Evolutionary conservation across 2,113 vertebrate species (phyloP).

Genomic region (Protobothrops flavoviridis): DNA sequence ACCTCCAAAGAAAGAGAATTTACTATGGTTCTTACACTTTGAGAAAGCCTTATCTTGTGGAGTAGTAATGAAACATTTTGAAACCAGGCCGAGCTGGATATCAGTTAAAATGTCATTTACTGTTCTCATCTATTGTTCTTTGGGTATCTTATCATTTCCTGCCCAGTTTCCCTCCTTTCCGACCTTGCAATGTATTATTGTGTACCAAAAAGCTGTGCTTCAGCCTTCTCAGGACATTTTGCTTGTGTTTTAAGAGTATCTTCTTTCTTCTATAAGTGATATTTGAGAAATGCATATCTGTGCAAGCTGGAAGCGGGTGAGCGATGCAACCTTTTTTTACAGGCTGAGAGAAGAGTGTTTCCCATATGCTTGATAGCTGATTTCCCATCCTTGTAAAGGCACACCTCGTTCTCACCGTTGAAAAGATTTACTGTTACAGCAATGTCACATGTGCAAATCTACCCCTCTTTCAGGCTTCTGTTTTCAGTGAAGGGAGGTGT

Average conservation of each 20-base stretch:
- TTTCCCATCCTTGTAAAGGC: neutral
- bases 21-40: neutral
- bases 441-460: neutral
- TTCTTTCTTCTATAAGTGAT: neutral
- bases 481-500: neutral
- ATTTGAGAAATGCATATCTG: neutral
- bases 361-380: neutral
- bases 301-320: neutral
- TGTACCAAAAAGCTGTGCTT: neutral
- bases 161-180: neutral
- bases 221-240: neutral
- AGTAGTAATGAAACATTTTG: slow-evolving; percentile 8
- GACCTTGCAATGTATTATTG: neutral
- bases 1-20: neutral
- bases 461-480: neutral
- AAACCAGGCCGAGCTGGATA: slow-evolving; percentile 2
- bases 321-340: neutral
- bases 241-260: neutral
- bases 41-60: neutral
- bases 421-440: neutral
- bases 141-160: neutral
- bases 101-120: slow-evolving; percentile 9
- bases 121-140: neutral
- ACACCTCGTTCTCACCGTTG: neutral
- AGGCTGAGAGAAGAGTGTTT: neutral